Evolutionary conservation across 2,888 invertebrate genomes (phyloP), one percentile per base, ranked within the genome.

Genomic region (Oxystoma pomonae): DNA sequence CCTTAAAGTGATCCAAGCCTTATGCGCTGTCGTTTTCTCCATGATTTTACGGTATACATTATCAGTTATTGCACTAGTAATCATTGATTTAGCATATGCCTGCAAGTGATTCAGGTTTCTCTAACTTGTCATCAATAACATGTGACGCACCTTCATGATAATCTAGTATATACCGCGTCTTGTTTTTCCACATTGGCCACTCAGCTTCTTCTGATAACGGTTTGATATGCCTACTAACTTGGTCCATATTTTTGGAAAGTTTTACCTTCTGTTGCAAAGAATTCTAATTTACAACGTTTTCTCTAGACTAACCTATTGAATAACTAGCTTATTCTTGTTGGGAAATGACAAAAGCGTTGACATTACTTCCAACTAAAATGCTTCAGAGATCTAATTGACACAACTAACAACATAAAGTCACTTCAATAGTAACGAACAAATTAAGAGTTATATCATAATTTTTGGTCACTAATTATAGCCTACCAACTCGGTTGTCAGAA

Each of bases 21-120:
- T 73, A 57, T 65, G 61, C 0, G 75, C 74, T 57, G 73, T 70
- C 18, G 74, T 55, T 70, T 70, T 73, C 61, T 75, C 76, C 75
- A 76, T 75, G 35, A 75, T 74, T 62, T 77, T 77, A 52, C 75
- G 72, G 67, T 76, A 72, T 1, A 76, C 72, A 16, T 66, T 62
- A 64, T 75, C 75, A 20, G 71, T 73, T 1, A 76, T 67, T 58
- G 73, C 59, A 67, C 70, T 74, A 20, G 72, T 65, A 49, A 77
- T 75, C 74, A 75, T 73, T 0, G 75, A 72, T 56, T 75, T 77
- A 1, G 75, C 73, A 61, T 74, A 75, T 52, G 22, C 22, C 52
- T 55, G n/a, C 60, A 20, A 72, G 57, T 1, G 67, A 58, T n/a
- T 67, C 66, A 19, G 69, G 68, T 67, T 73, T 74, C 9, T 61